Evolutionary conservation across 2,797 vertebrate species (phyloP).

Genomic region (Mus spretus): DNA sequence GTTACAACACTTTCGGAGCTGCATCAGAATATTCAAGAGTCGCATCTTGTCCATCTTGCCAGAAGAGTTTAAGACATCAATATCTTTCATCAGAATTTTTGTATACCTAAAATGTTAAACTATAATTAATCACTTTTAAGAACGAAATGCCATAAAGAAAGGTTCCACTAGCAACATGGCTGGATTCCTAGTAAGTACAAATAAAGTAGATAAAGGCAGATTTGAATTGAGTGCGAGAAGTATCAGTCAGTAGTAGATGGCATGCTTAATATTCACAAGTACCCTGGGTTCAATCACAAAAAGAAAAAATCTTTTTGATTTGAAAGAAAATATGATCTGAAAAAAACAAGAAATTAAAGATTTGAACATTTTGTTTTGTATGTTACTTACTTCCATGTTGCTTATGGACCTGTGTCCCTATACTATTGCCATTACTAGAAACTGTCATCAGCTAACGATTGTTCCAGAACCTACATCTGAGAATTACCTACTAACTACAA

Average conservation of each 20-base stretch:
- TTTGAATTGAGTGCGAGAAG: background rate
- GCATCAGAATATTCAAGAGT: constrained; percentile 92
- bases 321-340: constrained; percentile 34
- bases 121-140: constrained; percentile 69
- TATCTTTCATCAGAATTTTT: constrained; percentile 93
- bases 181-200: constrained; percentile 45
- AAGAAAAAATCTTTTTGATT: background rate
- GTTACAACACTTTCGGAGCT: constrained; percentile 92
- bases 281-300: background rate
- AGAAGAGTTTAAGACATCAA: constrained; percentile 92
- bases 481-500: constrained; percentile 49
- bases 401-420: constrained; percentile 27
- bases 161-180: constrained; percentile 6
- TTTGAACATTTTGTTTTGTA: constrained; percentile 48
- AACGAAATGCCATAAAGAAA: constrained; percentile 59
- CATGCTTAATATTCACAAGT: background rate
- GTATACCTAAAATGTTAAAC: constrained; percentile 89
- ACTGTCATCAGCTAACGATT: constrained; percentile 23
- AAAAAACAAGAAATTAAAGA: constrained; percentile 57
- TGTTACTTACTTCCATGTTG: background rate
- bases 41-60: constrained; percentile 94
- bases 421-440: constrained; percentile 49
- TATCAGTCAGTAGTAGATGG: background rate
- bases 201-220: background rate
- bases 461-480: constrained; percentile 16